Evolutionary conservation across 2,888 invertebrate species (phyloP).

Genomic region (Tridacna gigas): DNA sequence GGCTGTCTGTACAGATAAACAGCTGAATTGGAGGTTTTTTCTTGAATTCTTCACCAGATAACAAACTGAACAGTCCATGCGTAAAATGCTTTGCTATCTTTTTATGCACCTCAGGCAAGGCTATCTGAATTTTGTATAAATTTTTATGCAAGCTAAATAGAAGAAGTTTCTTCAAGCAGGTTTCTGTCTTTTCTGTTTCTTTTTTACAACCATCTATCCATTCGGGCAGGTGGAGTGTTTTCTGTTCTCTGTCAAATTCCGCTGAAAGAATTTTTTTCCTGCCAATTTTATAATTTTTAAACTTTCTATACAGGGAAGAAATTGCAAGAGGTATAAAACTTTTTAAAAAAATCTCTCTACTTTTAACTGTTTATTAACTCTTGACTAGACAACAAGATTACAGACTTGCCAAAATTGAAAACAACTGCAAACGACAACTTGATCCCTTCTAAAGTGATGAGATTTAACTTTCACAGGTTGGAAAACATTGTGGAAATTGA

Average conservation of each 20-base stretch:
- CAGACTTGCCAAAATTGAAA: too few species aligned
- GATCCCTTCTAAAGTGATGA: too few species aligned
- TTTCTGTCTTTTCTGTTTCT: constrained; percentile 5
- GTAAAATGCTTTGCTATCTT: background rate
- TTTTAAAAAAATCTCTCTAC: too few species aligned
- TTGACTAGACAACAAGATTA: too few species aligned
- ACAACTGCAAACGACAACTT: too few species aligned
- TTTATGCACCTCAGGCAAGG: background rate
- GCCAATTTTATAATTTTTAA: background rate
- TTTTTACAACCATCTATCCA: background rate
- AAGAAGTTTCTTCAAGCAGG: background rate
- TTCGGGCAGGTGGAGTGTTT: background rate
- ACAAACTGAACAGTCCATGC: background rate
- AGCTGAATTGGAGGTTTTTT: background rate
- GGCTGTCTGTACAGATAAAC: background rate
- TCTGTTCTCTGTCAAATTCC: background rate
- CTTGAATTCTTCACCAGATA: background rate
- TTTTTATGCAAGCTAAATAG: background rate
- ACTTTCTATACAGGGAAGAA: background rate
- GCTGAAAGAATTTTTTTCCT: background rate
- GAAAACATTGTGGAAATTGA: too few species aligned
- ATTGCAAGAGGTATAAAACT: too few species aligned
- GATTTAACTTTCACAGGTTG: too few species aligned
- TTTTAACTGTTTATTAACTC: too few species aligned
- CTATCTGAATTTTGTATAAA: background rate